phyloP scores from a whole-genome alignment of 2,113 vertebrate species.

The Dinomys branickii region DNA sequence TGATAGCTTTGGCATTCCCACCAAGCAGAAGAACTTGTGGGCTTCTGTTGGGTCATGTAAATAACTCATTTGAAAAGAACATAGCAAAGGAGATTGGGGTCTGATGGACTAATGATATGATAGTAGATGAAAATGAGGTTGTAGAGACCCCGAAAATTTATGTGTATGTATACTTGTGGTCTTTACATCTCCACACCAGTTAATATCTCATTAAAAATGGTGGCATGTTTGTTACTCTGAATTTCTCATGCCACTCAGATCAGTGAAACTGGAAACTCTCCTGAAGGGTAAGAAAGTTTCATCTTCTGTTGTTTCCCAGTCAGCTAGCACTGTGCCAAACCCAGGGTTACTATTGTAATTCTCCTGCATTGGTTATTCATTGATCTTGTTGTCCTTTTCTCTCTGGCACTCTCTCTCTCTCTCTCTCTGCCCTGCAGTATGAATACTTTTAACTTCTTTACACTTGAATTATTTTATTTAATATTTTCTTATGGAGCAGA shows the following conservation, averaged over 20 bases:
- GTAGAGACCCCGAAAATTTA: not conserved
- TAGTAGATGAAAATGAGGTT: not conserved
- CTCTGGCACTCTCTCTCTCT: too few relatives aligned
- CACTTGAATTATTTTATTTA: not conserved
- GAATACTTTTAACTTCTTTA: not conserved
- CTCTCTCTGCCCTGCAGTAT: not conserved
- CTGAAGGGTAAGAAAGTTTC: not conserved
- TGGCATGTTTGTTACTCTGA: not conserved
- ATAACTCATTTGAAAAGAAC: not conserved
- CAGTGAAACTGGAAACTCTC: not conserved
- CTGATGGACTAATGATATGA: not conserved
- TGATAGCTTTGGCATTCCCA: not conserved
- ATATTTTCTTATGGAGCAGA: not conserved
- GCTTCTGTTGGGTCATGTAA: not conserved
- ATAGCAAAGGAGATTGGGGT: not conserved
- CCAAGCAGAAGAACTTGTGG: not conserved
- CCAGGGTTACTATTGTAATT: not conserved
- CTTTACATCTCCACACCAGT: not conserved
- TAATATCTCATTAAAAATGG: not conserved
- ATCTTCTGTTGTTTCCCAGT: not conserved
- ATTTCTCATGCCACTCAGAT: not conserved
- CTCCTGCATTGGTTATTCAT: not conserved
- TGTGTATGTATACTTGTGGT: not conserved
- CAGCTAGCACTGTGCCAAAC: not conserved
- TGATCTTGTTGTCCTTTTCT: not conserved